These are phyloP conservation scores for Acridotheres tristis DNA, from an alignment of 2,797 vertebrate species.

Conservation along the genomic window DNA sequence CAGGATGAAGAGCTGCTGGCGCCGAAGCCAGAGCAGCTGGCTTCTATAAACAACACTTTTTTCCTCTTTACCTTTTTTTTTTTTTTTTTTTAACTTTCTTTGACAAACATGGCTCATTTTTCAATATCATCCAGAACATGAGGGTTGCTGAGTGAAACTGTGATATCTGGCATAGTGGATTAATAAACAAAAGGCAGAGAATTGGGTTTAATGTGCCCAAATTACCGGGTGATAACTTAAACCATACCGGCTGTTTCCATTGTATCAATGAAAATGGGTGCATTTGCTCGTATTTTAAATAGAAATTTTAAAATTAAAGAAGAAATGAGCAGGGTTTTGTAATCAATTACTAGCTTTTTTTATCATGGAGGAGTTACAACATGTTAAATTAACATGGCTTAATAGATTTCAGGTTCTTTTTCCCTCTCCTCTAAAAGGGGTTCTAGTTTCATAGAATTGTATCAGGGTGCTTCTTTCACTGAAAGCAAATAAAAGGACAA, in stretches of 20 bases:
- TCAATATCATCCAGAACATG: conserved; percentile 56
- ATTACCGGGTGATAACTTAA: conserved; percentile 54
- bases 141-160: conserved; percentile 45
- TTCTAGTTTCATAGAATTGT: not conserved
- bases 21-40: conserved; percentile 80
- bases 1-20: conserved; percentile 76
- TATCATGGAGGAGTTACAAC: not conserved
- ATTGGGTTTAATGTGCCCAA: conserved; percentile 57
- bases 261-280: not conserved
- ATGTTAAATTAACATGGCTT: conserved; percentile 9
- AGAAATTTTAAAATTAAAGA: not conserved
- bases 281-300: not conserved
- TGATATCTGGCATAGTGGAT: conserved; percentile 37
- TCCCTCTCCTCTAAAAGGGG: not conserved
- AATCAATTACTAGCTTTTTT: conserved; percentile 31
- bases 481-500: not conserved
- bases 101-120: conserved; percentile 60
- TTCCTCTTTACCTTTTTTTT: conserved; percentile 28
- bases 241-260: conserved; percentile 15
- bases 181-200: conserved; percentile 63
- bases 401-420: not conserved
- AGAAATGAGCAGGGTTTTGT: conserved; percentile 26
- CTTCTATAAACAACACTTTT: conserved; percentile 80
- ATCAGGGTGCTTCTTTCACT: not conserved
- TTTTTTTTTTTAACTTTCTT: conserved; percentile 48